Evolutionary conservation across 2,797 vertebrate genomes (phyloP).

Genomic region (Eulemur rubriventer): DNA sequence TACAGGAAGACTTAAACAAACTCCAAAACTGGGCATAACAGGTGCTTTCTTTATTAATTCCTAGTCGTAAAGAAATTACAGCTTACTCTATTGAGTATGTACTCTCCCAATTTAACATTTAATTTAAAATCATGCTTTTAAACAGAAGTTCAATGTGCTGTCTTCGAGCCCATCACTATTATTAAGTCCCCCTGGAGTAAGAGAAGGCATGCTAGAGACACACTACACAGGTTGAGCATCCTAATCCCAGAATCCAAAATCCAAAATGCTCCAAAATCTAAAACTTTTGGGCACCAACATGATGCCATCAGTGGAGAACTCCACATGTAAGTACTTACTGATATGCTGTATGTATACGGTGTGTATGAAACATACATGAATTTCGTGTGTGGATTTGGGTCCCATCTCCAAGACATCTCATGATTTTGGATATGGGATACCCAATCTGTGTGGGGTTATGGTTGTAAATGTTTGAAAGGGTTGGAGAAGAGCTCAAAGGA

Average conservation of each 20-base stretch:
- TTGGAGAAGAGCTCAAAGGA: neutral
- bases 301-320: neutral
- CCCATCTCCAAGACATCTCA: neutral
- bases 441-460: neutral
- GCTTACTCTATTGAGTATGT: accelerated
- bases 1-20: neutral
- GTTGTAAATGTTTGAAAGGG: neutral
- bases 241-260: neutral
- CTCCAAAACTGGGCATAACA: no score
- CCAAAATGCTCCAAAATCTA: neutral
- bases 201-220: neutral
- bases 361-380: neutral
- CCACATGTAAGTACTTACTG: neutral
- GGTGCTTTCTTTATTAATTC: neutral
- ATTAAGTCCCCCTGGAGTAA: no score
- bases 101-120: no score
- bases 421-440: neutral
- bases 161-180: accelerated
- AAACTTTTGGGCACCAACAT: neutral
- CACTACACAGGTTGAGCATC: neutral
- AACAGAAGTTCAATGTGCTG: neutral
- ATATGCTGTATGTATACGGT: neutral
- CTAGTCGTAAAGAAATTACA: neutral
- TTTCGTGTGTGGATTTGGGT: neutral
- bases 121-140: neutral